A percentile compares a stretch with the other conserved stretches of the same genome.
Evolutionary conservation across 2,113 vertebrate genomes (phyloP).

Genomic region (Elanoides forficatus): DNA sequence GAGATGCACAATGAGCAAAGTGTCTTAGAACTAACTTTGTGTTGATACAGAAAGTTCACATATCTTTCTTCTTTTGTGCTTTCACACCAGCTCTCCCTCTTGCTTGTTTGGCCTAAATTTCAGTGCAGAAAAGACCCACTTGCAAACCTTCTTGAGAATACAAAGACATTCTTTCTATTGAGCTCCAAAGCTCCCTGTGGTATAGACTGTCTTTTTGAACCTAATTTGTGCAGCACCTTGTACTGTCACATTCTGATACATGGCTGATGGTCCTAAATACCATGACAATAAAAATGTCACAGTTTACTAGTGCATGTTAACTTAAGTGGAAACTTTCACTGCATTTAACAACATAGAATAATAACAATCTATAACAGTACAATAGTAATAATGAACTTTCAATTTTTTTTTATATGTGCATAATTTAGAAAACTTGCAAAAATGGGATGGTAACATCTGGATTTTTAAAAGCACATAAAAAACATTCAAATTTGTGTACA

Average conservation of each 20-base stretch:
- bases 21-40: neutral
- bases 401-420: neutral
- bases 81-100: neutral
- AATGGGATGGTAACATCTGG: neutral
- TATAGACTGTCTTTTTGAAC: neutral
- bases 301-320: neutral
- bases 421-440: neutral
- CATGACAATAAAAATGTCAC: neutral
- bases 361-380: neutral
- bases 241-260: neutral
- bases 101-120: neutral
- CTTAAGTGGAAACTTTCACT: neutral
- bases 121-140: neutral
- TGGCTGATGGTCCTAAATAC: neutral
- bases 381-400: neutral
- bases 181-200: neutral
- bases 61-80: neutral
- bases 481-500: neutral
- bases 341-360: neutral
- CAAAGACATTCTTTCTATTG: accelerated
- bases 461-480: neutral
- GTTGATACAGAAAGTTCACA: neutral
- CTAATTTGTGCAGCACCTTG: neutral
- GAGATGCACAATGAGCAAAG: neutral
- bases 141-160: neutral